A percentile compares a stretch with the other conserved stretches of the same genome.
These are phyloP conservation scores for Apodemus speciosus DNA, from an alignment of 2,113 vertebrate genomes.

Conservation along the genomic window DNA sequence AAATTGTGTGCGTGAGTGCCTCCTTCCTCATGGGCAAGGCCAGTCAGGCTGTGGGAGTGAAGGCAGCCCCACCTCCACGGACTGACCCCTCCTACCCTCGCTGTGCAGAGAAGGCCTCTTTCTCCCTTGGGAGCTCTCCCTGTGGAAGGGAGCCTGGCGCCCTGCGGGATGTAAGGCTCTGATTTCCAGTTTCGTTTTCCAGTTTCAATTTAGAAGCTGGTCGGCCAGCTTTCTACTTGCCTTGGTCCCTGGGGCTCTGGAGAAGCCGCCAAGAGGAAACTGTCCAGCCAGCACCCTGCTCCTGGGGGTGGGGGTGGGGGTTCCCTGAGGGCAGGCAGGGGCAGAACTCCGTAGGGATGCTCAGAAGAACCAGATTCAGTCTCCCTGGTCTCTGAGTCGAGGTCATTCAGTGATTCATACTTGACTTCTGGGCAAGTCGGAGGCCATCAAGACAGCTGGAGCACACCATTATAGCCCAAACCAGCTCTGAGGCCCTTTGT, in stretches of 20 bases:
- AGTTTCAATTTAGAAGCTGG: slow-evolving; percentile 49
- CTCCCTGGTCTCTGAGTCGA: background rate
- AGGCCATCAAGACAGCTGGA: background rate
- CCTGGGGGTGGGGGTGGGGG: too few species aligned
- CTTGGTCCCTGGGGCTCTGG: background rate
- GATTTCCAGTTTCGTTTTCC: slow-evolving; percentile 74
- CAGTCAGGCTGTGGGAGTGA: background rate
- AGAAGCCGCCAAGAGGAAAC: background rate
- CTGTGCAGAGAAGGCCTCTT: background rate
- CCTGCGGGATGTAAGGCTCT: background rate
- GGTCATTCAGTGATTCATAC: background rate
- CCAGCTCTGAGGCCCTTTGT: background rate
- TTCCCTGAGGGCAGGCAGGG: background rate
- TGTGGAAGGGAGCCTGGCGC: background rate
- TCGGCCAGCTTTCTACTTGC: background rate
- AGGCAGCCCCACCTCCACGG: background rate
- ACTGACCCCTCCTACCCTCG: background rate
- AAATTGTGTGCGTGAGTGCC: background rate
- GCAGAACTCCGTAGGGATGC: background rate
- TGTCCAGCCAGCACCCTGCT: background rate
- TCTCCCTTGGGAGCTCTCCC: background rate
- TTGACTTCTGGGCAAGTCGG: background rate
- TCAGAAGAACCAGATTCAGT: background rate
- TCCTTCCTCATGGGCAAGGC: background rate
- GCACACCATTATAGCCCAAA: background rate